Evolutionary conservation across 2,797 vertebrate species (phyloP), one percentile per base, ranked within the genome.

Genomic region (Octomys mimax): DNA sequence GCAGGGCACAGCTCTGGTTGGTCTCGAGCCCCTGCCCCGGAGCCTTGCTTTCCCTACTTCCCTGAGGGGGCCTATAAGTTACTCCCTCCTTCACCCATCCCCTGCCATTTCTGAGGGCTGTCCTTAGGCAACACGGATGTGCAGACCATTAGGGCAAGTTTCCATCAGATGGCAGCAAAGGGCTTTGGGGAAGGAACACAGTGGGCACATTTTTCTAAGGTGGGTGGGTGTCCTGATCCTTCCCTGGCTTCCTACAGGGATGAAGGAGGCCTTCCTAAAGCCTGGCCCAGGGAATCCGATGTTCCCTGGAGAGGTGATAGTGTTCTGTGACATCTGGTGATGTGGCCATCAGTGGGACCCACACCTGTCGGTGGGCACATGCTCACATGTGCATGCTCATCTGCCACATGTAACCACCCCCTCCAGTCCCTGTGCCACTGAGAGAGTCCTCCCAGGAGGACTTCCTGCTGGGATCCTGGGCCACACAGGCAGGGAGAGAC

Each of bases 111-210:
- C 73, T 75, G 71, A 75, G 73, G 42, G 2, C 7, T 75, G 73
- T 26, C 73, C 39, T 24, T 75, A 14, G 36, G 11, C 68, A 39
- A 12, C 71, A 6, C 12, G 14, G 71, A 75, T 42, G 24, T 75
- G 12, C 33, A 36, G 82, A 78, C 18, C 36, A 70, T 42, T 42
- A 46, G 70, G 83, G 26, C 54, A 46, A 8, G 36, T 61, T 89
- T 42, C 89, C 85, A 66, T 59, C 79, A 88, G 62, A 80, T 61
- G 84, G 49, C 79, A 85, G 39, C 39, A 42, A 84, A 84, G 36
- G 79, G 39, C n/a, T 95, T 77, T 12, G 39, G 42, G 22, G 42
- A 88, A 79, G 28, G 52, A 57, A 26, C 19, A 21, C 1, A 36
- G 31, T 88, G 54, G 84, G 68, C 83, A 75, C 10, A 57, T 49